Evolutionary conservation across 1,140 invertebrate genomes (phyloP).

Genomic region (Papilio polyxenes): DNA sequence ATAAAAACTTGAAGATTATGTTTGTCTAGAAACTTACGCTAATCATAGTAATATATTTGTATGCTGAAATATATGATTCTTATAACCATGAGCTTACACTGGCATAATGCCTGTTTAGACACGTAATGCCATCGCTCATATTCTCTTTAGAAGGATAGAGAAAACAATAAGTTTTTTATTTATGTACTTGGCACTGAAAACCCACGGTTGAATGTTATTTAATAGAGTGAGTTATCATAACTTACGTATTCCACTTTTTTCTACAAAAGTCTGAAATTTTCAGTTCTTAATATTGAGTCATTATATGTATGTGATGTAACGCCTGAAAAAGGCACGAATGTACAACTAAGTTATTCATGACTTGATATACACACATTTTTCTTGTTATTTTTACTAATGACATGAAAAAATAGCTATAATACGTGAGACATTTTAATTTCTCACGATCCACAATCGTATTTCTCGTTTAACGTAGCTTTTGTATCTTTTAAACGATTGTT

Average conservation of each 20-base stretch:
- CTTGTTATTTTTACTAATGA: not conserved
- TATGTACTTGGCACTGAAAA: no score
- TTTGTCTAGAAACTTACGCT: not conserved
- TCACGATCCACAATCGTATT: not conserved
- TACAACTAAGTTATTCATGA: no score
- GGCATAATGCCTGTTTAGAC: not conserved
- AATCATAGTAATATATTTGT: not conserved
- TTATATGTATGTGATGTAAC: no score
- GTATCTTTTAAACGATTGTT: conserved; percentile 3
- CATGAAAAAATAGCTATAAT: not conserved
- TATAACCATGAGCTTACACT: not conserved
- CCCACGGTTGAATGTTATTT: no score
- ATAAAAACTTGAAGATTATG: not conserved
- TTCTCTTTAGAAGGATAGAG: no score
- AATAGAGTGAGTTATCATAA: no score
- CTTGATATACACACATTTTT: not conserved
- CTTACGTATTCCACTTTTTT: not conserved
- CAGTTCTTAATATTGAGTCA: not conserved
- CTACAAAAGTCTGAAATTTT: not conserved
- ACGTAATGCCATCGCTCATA: no score
- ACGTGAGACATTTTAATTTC: not conserved
- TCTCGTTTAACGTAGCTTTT: conserved; percentile 13
- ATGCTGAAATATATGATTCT: not conserved
- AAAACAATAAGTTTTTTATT: no score
- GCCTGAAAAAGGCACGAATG: no score